A percentile compares a stretch with the other conserved stretches of the same genome.
phyloP scores from a whole-genome alignment of 1,140 invertebrate species.

The Ceratosolen fusciceps region DNA sequence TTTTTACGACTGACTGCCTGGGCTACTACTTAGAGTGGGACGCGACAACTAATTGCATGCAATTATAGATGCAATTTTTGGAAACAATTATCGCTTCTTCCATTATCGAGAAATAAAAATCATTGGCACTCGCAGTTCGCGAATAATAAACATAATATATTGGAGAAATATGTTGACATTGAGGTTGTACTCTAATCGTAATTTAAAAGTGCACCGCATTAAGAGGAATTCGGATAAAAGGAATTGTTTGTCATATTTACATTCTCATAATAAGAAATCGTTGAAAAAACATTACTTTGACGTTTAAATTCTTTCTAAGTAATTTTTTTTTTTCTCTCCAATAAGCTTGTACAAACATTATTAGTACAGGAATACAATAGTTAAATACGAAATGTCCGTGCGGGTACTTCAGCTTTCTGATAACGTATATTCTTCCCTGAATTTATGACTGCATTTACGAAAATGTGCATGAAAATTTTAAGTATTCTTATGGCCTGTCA shows the following conservation, averaged over 20 bases:
- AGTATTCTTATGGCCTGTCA: background rate
- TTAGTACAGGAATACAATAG: background rate
- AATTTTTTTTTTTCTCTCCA: too few species aligned
- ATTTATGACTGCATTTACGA: constrained; percentile 3
- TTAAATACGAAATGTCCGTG: background rate
- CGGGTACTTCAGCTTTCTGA: background rate
- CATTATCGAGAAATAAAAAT: too few species aligned
- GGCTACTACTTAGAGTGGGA: too few species aligned
- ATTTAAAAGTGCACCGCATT: background rate
- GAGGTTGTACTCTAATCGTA: too few species aligned
- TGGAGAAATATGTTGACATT: too few species aligned
- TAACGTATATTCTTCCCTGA: background rate
- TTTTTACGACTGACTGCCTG: too few species aligned
- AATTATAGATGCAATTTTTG: background rate
- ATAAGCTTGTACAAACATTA: background rate
- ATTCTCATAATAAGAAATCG: too few species aligned
- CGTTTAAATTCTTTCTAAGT: background rate
- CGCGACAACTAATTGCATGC: too few species aligned
- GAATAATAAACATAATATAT: too few species aligned
- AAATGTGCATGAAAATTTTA: background rate
- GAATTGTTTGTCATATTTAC: background rate
- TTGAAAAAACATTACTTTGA: too few species aligned
- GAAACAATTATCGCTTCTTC: too few species aligned
- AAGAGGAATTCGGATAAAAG: background rate
- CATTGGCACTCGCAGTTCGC: too few species aligned